These are phyloP conservation scores for Aporophyla nigra DNA, from an alignment of 2,888 invertebrate genomes.

Conservation along the genomic window DNA sequence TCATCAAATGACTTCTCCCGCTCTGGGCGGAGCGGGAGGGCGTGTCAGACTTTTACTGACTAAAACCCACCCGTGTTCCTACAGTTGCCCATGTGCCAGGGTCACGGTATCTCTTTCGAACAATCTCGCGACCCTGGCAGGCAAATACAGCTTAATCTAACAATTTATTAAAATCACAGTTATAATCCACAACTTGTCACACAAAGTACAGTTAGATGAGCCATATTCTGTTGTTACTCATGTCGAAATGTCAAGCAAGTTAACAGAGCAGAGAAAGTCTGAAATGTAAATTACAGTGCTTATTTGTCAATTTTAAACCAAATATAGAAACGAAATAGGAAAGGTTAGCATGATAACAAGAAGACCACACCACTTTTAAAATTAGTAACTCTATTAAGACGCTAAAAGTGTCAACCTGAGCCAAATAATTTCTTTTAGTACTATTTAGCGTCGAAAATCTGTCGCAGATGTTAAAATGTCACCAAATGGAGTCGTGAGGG, in stretches of 20 bases:
- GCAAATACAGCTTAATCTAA: not conserved
- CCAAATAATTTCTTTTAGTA: slow-evolving; percentile 50
- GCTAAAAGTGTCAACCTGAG: slow-evolving; percentile 63
- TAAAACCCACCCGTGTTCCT: too few species aligned
- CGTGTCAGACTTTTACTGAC: too few species aligned
- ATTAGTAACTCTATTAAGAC: slow-evolving; percentile 43
- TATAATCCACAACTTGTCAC: slow-evolving; percentile 10
- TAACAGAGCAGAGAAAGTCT: slow-evolving; percentile 43
- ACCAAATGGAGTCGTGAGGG: slow-evolving; percentile 70
- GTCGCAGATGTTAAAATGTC: slow-evolving; percentile 67
- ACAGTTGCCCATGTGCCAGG: too few species aligned
- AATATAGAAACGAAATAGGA: slow-evolving; percentile 32
- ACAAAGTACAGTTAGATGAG: slow-evolving; percentile 26
- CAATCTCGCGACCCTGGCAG: too few species aligned
- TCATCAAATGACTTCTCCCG: too few species aligned
- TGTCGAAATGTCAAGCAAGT: slow-evolving; percentile 13
- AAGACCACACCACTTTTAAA: slow-evolving; percentile 47
- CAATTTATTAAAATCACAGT: slow-evolving; percentile 31
- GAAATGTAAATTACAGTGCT: slow-evolving; percentile 14
- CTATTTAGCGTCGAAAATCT: slow-evolving; percentile 58
- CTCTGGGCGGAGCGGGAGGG: too few species aligned
- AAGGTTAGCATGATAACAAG: slow-evolving; percentile 18
- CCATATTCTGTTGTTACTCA: slow-evolving; percentile 1
- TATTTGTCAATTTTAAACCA: slow-evolving; percentile 31
- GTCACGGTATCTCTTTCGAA: too few species aligned